Evolutionary conservation across 2,113 vertebrate genomes (phyloP).

Genomic region (Chaenocephalus aceratus): DNA sequence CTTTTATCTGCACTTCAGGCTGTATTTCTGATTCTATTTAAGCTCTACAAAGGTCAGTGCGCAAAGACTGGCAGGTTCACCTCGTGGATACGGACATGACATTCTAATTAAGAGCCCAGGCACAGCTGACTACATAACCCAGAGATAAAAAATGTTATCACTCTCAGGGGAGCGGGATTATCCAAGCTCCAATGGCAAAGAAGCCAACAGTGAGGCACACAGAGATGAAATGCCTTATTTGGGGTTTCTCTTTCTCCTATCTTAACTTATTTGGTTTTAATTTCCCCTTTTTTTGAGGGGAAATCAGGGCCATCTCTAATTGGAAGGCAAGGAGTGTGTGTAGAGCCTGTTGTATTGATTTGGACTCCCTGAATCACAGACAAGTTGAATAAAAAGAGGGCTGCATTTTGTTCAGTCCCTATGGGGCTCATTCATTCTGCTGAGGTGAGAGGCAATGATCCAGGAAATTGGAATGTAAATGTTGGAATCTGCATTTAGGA

Average conservation of each 20-base stretch:
- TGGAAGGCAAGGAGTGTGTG: slow-evolving; percentile 61
- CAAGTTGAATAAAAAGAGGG: slow-evolving; percentile 50
- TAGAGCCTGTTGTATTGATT: slow-evolving; percentile 68
- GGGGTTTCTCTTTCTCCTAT: slow-evolving; percentile 19
- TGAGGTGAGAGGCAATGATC: slow-evolving; percentile 45
- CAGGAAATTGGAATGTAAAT: slow-evolving; percentile 59
- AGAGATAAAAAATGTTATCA: slow-evolving; percentile 74
- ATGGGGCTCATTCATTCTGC: slow-evolving; percentile 76
- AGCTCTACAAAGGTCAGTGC: slow-evolving; percentile 72
- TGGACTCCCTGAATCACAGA: slow-evolving; percentile 48
- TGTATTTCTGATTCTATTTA: slow-evolving; percentile 59
- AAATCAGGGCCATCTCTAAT: slow-evolving; percentile 77
- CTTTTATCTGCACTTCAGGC: slow-evolving; percentile 34
- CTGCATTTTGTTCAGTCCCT: slow-evolving; percentile 42
- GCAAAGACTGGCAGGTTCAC: slow-evolving; percentile 62
- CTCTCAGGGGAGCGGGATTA: slow-evolving; percentile 73
- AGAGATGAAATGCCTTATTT: slow-evolving; percentile 62
- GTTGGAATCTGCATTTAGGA: slow-evolving; percentile 60
- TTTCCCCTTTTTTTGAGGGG: slow-evolving; percentile 39
- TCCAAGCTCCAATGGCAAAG: slow-evolving; percentile 58
- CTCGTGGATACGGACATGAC: slow-evolving; percentile 63
- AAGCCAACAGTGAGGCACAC: slow-evolving; percentile 66
- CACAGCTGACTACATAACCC: slow-evolving; percentile 69
- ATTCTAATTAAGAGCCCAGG: slow-evolving; percentile 76
- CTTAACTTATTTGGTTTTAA: slow-evolving; percentile 44